phyloP scores from a whole-genome alignment of 1,140 invertebrate species.

The Dreissena polymorpha region DNA sequence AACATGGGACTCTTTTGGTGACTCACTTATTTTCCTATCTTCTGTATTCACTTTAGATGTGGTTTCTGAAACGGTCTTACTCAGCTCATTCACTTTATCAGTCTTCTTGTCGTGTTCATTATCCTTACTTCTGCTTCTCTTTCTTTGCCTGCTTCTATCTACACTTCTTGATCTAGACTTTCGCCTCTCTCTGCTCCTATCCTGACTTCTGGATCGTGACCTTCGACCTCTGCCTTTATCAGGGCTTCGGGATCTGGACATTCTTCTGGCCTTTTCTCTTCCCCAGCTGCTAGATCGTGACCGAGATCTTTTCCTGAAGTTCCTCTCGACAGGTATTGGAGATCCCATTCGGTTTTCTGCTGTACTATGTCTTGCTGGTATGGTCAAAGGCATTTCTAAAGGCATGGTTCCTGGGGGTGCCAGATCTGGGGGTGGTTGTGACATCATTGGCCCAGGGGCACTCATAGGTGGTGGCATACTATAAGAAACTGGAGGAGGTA shows the following conservation, averaged over 20 bases:
- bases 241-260: neutral
- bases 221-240: neutral
- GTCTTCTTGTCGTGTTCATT: conserved; percentile 10
- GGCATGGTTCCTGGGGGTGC: conserved; percentile 50
- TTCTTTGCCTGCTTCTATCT: conserved; percentile 20
- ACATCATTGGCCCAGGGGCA: neutral
- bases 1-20: neutral
- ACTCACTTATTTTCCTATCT: conserved; percentile 9
- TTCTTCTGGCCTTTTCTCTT: neutral
- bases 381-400: conserved; percentile 42
- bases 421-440: conserved; percentile 27
- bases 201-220: neutral
- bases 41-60: conserved; percentile 4
- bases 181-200: neutral
- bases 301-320: neutral
- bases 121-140: conserved; percentile 22
- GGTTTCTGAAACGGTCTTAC: neutral
- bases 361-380: neutral
- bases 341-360: neutral
- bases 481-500: conserved; percentile 32
- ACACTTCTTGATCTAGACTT: neutral
- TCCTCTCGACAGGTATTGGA: neutral
- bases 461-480: neutral
- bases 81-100: conserved; percentile 6
- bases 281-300: neutral